phyloP scores from a whole-genome alignment of 1,140 invertebrate genomes.

The Papilio dardanus region DNA sequence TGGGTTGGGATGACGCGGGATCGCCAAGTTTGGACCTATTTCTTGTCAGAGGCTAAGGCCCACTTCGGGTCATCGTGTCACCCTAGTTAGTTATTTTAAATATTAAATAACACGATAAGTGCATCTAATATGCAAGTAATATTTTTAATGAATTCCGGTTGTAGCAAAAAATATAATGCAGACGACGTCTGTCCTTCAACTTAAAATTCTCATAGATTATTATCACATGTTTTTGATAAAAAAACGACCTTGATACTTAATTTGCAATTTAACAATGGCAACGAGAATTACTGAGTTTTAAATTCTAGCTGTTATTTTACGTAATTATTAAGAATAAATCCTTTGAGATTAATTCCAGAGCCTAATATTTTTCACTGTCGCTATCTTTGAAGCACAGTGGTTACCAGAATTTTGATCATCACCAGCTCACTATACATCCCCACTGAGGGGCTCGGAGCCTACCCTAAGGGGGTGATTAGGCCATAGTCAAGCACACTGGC shows the following conservation, averaged over 20 bases:
- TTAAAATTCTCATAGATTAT: conserved; percentile 1
- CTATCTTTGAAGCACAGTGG: too few species aligned
- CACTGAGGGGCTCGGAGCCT: too few species aligned
- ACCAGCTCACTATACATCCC: too few species aligned
- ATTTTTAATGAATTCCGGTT: background rate
- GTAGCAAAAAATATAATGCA: background rate
- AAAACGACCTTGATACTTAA: background rate
- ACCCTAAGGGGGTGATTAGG: too few species aligned
- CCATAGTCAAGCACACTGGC: too few species aligned
- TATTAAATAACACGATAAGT: background rate
- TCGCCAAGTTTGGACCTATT: too few species aligned
- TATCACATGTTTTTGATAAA: background rate
- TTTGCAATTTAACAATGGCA: background rate
- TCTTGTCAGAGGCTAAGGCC: too few species aligned
- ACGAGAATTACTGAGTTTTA: background rate
- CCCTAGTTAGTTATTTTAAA: too few species aligned
- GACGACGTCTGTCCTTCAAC: background rate
- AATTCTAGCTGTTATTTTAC: background rate
- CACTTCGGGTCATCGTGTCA: background rate
- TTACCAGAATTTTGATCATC: too few species aligned
- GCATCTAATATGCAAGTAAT: background rate
- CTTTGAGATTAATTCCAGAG: too few species aligned
- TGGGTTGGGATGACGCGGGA: too few species aligned
- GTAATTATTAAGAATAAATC: background rate
- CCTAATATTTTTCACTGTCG: too few species aligned